Evolutionary conservation across 2,113 vertebrate genomes (phyloP).

Genomic region (Junco hyemalis): DNA sequence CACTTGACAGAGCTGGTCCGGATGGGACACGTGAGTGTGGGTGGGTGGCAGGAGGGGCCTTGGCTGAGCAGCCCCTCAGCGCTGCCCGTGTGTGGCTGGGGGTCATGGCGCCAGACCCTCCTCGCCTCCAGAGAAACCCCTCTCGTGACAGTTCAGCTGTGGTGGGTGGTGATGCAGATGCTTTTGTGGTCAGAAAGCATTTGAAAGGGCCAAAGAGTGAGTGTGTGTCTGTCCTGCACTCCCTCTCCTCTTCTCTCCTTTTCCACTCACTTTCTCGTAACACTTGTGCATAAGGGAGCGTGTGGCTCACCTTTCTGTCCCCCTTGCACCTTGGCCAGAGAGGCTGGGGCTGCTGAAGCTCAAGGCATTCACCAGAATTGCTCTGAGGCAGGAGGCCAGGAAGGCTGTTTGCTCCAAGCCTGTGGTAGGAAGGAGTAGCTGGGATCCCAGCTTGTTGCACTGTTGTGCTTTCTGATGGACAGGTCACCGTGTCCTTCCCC

Average conservation of each 20-base stretch:
- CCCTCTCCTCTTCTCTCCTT: not conserved
- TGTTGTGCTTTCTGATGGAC: not conserved
- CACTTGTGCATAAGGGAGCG: not conserved
- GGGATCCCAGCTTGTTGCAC: not conserved
- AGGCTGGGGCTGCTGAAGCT: not conserved
- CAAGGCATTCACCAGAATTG: not conserved
- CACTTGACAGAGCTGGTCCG: not conserved
- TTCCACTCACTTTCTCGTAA: not conserved
- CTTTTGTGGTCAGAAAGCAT: not conserved
- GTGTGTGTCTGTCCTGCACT: not conserved
- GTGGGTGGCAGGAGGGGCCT: not conserved
- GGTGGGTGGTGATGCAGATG: not conserved
- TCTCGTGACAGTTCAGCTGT: not conserved
- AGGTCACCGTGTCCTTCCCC: not conserved
- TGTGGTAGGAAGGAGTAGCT: not conserved
- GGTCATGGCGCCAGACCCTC: not conserved
- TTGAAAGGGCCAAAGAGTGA: not conserved
- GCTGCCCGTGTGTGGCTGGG: fast-evolving
- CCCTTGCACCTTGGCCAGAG: not conserved
- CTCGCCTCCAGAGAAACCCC: not conserved
- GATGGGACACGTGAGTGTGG: fast-evolving
- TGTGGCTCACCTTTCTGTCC: not conserved
- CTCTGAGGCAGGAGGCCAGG: fast-evolving
- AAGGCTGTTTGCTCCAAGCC: not conserved
- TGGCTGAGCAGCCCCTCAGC: not conserved